These are phyloP conservation scores for Apus apus DNA, from an alignment of 2,113 vertebrate genomes.

Conservation along the genomic window DNA sequence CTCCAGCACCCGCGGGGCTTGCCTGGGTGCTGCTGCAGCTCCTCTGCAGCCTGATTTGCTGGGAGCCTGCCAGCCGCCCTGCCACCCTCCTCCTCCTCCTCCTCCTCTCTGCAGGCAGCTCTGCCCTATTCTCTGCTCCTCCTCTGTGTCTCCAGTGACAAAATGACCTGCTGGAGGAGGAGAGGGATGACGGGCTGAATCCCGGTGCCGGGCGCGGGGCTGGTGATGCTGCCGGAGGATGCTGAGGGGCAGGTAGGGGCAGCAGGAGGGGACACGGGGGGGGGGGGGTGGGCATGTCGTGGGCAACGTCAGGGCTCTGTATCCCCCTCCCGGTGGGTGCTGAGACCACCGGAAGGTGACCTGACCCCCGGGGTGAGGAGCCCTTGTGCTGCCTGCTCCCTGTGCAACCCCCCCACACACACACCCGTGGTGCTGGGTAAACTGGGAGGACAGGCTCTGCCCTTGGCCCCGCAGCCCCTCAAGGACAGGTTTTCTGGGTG, in stretches of 20 bases:
- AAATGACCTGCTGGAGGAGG: not conserved
- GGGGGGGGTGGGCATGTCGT: accelerated
- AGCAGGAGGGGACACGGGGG: not conserved
- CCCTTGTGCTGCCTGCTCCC: no score
- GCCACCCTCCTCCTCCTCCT: no score
- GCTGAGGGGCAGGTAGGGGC: conserved; percentile 28
- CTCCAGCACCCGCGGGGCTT: not conserved
- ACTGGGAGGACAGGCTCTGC: not conserved
- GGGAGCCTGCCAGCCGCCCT: conserved; percentile 35
- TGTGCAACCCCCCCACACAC: not conserved
- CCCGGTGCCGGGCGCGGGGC: accelerated
- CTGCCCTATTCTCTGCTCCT: not conserved
- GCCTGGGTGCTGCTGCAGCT: not conserved
- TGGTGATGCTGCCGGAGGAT: not conserved
- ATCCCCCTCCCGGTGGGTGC: not conserved
- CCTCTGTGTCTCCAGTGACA: not conserved
- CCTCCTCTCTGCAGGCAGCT: conserved; percentile 47
- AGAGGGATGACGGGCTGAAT: not conserved
- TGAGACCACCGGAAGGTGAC: not conserved
- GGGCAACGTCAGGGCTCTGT: not conserved
- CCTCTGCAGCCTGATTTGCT: conserved; percentile 37
- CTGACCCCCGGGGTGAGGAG: not conserved
- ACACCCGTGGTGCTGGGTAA: no score
- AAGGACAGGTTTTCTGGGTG: not conserved
- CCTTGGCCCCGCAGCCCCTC: not conserved